Conservation (phyloP, 2,888 invertebrate genomes). For the Lasioglossum vierecki region DNA sequence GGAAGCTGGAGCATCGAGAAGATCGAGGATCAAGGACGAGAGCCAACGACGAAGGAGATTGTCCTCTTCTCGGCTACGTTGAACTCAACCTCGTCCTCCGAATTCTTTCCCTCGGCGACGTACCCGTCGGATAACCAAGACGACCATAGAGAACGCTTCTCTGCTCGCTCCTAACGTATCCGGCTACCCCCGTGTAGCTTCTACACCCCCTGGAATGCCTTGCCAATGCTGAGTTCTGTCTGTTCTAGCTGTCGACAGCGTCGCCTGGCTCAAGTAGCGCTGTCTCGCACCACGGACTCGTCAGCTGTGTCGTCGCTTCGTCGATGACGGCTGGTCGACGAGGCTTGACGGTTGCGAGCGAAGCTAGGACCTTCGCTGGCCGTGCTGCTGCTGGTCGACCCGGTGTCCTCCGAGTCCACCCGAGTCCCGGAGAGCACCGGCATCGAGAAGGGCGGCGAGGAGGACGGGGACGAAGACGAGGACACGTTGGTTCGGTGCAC, state of each 20-base stretch:
- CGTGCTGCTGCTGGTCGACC: not conserved
- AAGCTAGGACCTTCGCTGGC: not conserved
- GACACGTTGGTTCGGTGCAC: conserved; percentile 51
- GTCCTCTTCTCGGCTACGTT: conserved; percentile 1
- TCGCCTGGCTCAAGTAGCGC: conserved; percentile 69
- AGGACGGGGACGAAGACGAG: conserved; percentile 47
- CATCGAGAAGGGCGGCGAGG: conserved; percentile 56
- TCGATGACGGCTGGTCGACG: conserved; percentile 34
- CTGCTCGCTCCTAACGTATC: conserved; percentile 48
- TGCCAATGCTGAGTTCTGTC: conserved; percentile 67
- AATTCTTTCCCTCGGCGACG: not conserved
- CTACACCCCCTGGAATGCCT: conserved; percentile 70
- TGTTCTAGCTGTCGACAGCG: conserved; percentile 62
- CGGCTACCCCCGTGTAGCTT: conserved; percentile 35
- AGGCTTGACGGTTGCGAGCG: conserved; percentile 16
- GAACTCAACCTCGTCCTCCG: not conserved
- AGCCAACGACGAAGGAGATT: not conserved
- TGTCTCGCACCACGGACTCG: conserved; percentile 60
- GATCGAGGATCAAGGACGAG: not conserved
- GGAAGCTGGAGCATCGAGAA: conserved; percentile 22
- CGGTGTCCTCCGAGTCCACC: conserved; percentile 17
- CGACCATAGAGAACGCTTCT: conserved; percentile 34
- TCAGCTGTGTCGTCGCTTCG: conserved; percentile 49
- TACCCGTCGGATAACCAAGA: not conserved
- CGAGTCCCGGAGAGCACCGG: conserved; percentile 52